A percentile compares a stretch with the other conserved stretches of the same genome.
Evolutionary conservation across 2,797 vertebrate genomes (phyloP).

Genomic region (Mycteria americana): DNA sequence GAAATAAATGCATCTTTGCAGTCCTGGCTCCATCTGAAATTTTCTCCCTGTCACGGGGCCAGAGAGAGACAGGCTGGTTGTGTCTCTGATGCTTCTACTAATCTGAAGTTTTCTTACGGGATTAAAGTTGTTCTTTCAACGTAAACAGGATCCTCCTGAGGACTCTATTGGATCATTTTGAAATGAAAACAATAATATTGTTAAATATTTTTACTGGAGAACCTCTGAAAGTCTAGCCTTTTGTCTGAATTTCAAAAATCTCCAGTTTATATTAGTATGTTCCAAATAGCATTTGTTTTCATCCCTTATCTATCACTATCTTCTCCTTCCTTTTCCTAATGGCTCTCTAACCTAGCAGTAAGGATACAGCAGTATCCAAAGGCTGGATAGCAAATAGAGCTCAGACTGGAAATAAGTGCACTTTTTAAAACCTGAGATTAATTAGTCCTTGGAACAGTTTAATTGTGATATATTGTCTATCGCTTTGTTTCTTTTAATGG

Average conservation of each 20-base stretch:
- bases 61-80: background rate
- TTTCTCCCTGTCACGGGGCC: background rate
- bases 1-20: background rate
- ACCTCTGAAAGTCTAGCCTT: background rate
- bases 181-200: background rate
- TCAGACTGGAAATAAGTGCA: constrained; percentile 5
- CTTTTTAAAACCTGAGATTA: background rate
- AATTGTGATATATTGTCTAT: constrained; percentile 8
- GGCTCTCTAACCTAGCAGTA: background rate
- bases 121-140: background rate
- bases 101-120: background rate
- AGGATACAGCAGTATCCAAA: background rate
- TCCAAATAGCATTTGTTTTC: background rate
- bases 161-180: background rate
- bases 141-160: background rate
- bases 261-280: background rate
- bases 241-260: constrained; percentile 5
- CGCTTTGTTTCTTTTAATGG: background rate
- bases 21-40: background rate
- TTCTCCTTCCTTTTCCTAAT: background rate
- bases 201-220: background rate
- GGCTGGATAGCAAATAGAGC: background rate
- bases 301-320: background rate
- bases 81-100: background rate
- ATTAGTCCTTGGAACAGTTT: constrained; percentile 13